phyloP scores from a whole-genome alignment of 2,797 vertebrate genomes.

The Corythornis leucogaster region DNA sequence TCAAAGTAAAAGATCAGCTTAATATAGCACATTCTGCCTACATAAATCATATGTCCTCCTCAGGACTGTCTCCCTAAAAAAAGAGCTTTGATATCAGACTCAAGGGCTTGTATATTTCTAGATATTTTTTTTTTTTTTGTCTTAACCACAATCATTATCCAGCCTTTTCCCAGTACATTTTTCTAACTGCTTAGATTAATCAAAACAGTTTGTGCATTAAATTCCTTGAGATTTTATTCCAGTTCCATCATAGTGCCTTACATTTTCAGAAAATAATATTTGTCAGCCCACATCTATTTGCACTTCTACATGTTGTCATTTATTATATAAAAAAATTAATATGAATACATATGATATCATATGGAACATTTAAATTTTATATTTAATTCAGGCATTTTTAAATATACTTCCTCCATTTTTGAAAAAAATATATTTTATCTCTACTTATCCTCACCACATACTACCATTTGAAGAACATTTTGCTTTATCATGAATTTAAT shows the following conservation, averaged over 20 bases:
- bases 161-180: neutral
- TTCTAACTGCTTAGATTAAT: neutral
- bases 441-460: neutral
- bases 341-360: neutral
- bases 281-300: neutral
- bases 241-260: neutral
- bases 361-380: neutral
- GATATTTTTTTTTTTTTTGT: neutral
- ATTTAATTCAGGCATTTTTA: neutral
- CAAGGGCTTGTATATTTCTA: neutral
- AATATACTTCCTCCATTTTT: neutral
- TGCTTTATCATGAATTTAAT: neutral
- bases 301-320: neutral
- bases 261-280: neutral
- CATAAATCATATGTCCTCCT: neutral
- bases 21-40: neutral
- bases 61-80: neutral
- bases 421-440: neutral
- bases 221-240: neutral
- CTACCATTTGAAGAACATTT: neutral
- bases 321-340: fast-evolving
- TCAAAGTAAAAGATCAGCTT: neutral
- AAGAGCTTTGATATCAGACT: neutral
- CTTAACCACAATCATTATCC: neutral
- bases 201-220: neutral